Percentiles rank a stretch among this genome's conserved stretches.
These are phyloP conservation scores for Cyprinodon tularosa DNA, from an alignment of 2,113 vertebrate species.

Conservation along the genomic window DNA sequence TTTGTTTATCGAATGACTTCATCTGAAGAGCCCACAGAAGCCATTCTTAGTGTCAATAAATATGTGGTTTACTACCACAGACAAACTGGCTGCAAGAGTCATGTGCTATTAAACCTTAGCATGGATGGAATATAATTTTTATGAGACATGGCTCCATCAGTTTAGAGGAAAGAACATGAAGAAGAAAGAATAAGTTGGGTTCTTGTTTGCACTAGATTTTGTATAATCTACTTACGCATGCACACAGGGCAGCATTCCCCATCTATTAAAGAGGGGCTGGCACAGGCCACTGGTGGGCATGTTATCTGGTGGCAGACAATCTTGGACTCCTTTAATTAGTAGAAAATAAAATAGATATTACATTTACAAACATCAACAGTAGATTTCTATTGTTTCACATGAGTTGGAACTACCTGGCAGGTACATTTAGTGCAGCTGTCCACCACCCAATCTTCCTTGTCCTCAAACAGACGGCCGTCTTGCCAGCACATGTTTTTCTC, in stretches of 20 bases:
- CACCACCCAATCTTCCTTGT: constrained; percentile 96
- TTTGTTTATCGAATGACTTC: constrained; percentile 60
- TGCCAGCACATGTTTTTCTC: constrained; percentile 95
- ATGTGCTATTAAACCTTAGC: constrained; percentile 55
- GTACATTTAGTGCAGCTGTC: constrained; percentile 96
- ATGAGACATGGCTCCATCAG: constrained; percentile 22
- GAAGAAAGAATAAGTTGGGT: constrained; percentile 15
- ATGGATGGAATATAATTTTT: constrained; percentile 45
- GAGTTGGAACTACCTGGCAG: constrained; percentile 85
- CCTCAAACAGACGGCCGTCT: constrained; percentile 92
- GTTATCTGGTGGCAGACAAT: constrained; percentile 94
- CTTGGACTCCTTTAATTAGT: constrained; percentile 87
- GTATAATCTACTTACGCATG: constrained; percentile 83
- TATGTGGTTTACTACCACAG: constrained; percentile 51
- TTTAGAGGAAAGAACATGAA: constrained; percentile 42
- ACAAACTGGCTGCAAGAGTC: constrained; percentile 45
- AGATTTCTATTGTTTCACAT: constrained; percentile 1
- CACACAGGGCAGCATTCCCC: constrained; percentile 95
- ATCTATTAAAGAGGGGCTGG: constrained; percentile 86
- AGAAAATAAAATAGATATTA: constrained; percentile 20
- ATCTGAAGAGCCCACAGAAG: constrained; percentile 53
- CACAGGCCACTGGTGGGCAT: constrained; percentile 90
- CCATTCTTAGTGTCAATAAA: constrained; percentile 64
- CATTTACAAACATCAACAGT: neutral
- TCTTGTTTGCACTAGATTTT: constrained; percentile 35